These are phyloP conservation scores for Trinorchestia longiramus DNA, from an alignment of 1,140 invertebrate species.

Conservation along the genomic window DNA sequence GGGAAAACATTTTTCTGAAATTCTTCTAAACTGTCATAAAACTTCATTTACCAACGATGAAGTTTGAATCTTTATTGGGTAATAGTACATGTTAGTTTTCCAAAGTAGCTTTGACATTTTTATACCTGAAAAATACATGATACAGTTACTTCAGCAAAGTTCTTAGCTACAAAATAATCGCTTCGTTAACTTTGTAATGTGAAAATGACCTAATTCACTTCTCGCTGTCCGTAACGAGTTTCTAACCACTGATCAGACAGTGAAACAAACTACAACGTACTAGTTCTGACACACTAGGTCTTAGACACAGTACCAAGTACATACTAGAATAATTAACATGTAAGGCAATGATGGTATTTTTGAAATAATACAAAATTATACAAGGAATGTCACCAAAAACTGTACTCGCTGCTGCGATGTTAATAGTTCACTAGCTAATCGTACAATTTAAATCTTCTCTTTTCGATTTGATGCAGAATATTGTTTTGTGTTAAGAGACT, in stretches of 20 bases:
- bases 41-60: neutral
- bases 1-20: neutral
- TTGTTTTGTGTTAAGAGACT: too few relatives aligned
- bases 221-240: neutral
- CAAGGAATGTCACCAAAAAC: too few relatives aligned
- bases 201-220: neutral
- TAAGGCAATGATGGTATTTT: neutral
- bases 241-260: neutral
- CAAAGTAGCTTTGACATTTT: neutral
- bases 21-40: too few relatives aligned
- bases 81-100: neutral
- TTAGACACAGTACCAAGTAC: neutral
- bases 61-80: neutral
- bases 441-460: too few relatives aligned
- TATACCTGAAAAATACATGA: neutral
- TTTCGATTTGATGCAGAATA: too few relatives aligned
- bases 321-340: neutral
- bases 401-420: too few relatives aligned
- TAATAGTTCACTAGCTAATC: too few relatives aligned
- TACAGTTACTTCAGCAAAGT: neutral
- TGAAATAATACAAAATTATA: neutral
- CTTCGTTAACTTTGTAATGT: neutral
- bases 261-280: neutral
- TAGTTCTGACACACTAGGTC: neutral
- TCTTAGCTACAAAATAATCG: neutral